Evolutionary conservation across 2,888 invertebrate genomes (phyloP), one percentile per base, ranked within the genome.

Genomic region (Melinaea menophilus): DNA sequence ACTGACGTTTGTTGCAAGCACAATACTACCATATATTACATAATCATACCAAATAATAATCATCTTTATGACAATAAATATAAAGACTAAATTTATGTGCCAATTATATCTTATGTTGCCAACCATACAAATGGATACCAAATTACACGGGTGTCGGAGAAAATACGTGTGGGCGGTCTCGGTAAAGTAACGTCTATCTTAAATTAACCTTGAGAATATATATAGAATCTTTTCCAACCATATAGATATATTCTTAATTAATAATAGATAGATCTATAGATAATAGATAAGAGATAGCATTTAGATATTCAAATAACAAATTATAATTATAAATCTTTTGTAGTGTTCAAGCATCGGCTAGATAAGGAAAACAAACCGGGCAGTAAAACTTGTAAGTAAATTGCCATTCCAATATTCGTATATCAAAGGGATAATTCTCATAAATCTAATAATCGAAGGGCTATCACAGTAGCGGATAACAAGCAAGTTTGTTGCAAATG

Each of bases 401-500:
- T 58, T 62, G 62, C 58, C 55, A 58, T 62, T 45, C 58, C 55
- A 58, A 62, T 68, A 63, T 65, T 59, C 65, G 61, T 68, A 68
- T 68, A 63, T 68, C 67, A 65, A 57, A 35, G 61, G 34, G 63
- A 22, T 61, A 63, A 68, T 68, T 63, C 58, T 56, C 56, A 59
- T 68, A 65, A 68, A 68, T 65, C 61, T 33, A 47, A 65, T 59
- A 63, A 68, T 65, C 59, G 61, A 45, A 47, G 62, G 35, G 37
- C 58, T 67, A 69, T 69, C 67, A 61, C 63, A 63, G 64, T 59
- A 61, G 62, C 64, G 59, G 63, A 63, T 65, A 67, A 65, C 67
- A 55, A 61, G 69, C 69, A 65, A 67, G 67, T 62, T 69, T 64
- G 69, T 69, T 63, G 66, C 69, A 63, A 69, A 69, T 64, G 64